These are phyloP conservation scores for Xiphophorus couchianus DNA, from an alignment of 2,113 vertebrate species.

Conservation along the genomic window DNA sequence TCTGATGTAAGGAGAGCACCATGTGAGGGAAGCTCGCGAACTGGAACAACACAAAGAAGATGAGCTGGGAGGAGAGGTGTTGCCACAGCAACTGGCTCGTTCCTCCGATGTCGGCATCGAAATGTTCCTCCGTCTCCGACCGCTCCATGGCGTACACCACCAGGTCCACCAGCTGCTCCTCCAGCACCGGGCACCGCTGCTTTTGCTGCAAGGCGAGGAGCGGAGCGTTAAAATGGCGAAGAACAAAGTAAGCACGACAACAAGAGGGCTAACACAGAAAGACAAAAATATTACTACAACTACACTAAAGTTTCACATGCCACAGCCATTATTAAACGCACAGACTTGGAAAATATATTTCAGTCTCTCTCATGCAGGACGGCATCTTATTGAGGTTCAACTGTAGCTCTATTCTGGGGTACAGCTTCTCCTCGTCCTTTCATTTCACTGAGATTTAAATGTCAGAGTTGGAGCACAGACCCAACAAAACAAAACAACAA, in stretches of 20 bases:
- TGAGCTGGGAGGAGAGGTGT: constrained; percentile 99
- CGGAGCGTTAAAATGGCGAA: constrained; percentile 79
- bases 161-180: constrained; percentile 98
- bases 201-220: constrained; percentile 89
- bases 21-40: constrained; percentile 99
- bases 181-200: constrained; percentile 96
- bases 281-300: constrained; percentile 20
- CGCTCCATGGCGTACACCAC: constrained; percentile 99
- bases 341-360: constrained; percentile 1
- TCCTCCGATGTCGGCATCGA: constrained; percentile 96
- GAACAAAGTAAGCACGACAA: constrained; percentile 50
- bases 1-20: constrained; percentile 98
- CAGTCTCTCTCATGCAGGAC: constrained; percentile 25
- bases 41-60: constrained; percentile 99
- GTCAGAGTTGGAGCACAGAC: too few relatives aligned
- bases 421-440: background rate
- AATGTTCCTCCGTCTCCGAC: constrained; percentile 97
- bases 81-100: constrained; percentile 99
- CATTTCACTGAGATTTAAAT: background rate
- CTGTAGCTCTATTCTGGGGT: background rate
- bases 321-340: background rate
- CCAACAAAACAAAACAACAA: too few relatives aligned
- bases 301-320: constrained; percentile 3
- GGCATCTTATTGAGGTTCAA: constrained; percentile 24
- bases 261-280: constrained; percentile 23